Conservation (phyloP, 2,888 invertebrate genomes). For the Meteorus cinctellus region DNA sequence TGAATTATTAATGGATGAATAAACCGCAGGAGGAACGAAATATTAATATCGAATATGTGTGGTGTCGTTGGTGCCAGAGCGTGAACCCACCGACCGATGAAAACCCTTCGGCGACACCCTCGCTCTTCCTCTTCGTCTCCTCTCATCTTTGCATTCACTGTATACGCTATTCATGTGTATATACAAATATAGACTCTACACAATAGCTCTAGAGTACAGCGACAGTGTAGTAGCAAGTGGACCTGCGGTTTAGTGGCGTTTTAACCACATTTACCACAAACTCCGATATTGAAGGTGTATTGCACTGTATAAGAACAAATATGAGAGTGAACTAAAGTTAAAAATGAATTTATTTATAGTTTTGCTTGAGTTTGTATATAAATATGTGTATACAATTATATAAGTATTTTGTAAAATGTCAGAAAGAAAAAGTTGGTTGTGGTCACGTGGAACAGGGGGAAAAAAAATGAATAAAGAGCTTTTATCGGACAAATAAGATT, state of each 20-base stretch:
- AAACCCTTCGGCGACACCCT: conserved; percentile 28
- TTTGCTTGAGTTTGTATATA: too few relatives aligned
- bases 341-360: not conserved
- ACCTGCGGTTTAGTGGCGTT: conserved; percentile 41
- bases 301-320: not conserved
- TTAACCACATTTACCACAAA: conserved; percentile 39
- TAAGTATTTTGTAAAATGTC: too few relatives aligned
- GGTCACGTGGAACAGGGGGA: not conserved
- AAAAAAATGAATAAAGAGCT: conserved; percentile 49
- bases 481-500: conserved; percentile 58
- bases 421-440: conserved; percentile 17
- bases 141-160: not conserved
- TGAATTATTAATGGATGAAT: conserved; percentile 14
- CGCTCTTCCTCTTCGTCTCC: conserved; percentile 2
- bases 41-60: conserved; percentile 37
- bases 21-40: conserved; percentile 4
- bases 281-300: conserved; percentile 30
- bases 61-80: conserved; percentile 36
- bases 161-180: not conserved
- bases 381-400: too few relatives aligned
- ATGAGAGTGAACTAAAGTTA: conserved; percentile 15
- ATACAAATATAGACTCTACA: conserved; percentile 6
- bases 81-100: conserved; percentile 37
- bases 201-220: conserved; percentile 11
- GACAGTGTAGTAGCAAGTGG: too few relatives aligned